Percentiles rank a stretch among this genome's conserved stretches.
Evolutionary conservation across 2,888 invertebrate species (phyloP).

Genomic region (Slavum lentiscoides): DNA sequence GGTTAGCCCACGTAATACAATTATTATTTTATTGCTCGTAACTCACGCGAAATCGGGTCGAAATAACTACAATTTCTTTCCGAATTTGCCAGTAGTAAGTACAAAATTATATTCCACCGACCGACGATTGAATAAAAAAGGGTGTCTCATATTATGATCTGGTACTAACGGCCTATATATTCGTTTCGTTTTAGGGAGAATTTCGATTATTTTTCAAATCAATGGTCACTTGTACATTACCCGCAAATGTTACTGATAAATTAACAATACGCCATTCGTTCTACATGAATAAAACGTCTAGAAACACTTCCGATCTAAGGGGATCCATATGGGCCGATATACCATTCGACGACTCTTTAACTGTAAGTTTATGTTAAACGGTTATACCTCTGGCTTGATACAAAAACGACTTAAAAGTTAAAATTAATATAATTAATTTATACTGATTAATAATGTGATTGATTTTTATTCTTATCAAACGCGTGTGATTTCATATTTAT

Average conservation of each 20-base stretch:
- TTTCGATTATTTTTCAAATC: neutral
- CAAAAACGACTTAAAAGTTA: too few relatives aligned
- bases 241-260: too few relatives aligned
- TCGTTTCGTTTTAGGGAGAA: neutral
- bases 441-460: too few relatives aligned
- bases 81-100: neutral
- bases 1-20: too few relatives aligned
- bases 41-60: too few relatives aligned
- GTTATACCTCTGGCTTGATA: too few relatives aligned
- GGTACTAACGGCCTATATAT: too few relatives aligned
- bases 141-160: neutral
- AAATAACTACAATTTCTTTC: neutral
- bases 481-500: too few relatives aligned
- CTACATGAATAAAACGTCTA: neutral
- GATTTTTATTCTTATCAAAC: too few relatives aligned
- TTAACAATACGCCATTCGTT: too few relatives aligned
- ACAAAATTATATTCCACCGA: neutral
- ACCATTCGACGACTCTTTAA: neutral
- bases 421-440: too few relatives aligned
- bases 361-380: neutral
- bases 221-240: neutral
- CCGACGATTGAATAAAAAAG: neutral
- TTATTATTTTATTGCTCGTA: too few relatives aligned
- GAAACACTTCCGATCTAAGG: neutral
- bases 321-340: neutral